Evolutionary conservation across 92 coral and sea anemone species (phyloP), one percentile per base, ranked within the genome.

Genomic region (Pocillopora meandrina): DNA sequence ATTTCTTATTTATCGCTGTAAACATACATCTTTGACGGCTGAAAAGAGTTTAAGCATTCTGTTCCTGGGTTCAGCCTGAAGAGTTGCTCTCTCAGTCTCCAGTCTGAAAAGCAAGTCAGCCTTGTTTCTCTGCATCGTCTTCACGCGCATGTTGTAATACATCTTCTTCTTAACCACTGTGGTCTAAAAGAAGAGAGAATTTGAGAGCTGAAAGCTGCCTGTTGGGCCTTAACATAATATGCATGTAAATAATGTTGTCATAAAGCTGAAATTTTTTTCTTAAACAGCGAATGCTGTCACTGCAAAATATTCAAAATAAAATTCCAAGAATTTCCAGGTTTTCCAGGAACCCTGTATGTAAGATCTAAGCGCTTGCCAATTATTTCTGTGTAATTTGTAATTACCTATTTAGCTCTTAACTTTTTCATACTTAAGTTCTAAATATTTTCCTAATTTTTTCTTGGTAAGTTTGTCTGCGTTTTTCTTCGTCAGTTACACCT

Each of bases 121-220:
- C 75, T 89, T 92, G 94, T 92, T 95, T 86, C 98, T 83, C 67
- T 93, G 92, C 18, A 95, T 79, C 1, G 98, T 95, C 61, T 95
- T 95, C 64, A 95, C 95, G 36, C 98, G 90, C 98, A 96, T 96
- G 81, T 96, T 96, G 91, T 96, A 96, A 77, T 96, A 96, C 95
- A 96, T 96, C 92, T 94, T 96, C 79, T 96, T 96, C 88, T 96
- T 96, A 12, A 71, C 35, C 36, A 96, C 98, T 26, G 98, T 96
- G 21, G 88, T 80, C 98, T 96, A 60, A 52, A 76, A 61, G 52
- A 33, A 58, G 60, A 70, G 4, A 72, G 20, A 4, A 20, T 5
- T 7, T 11, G 8, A 16, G 13, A 17, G 21, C 42, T 20, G 47
- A 66, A 66, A 66, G n/a, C 13, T n/a, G 31, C 13, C 11, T 2